Evolutionary conservation across 1,140 invertebrate species (phyloP).

Genomic region (Luehdorfia chinensis): DNA sequence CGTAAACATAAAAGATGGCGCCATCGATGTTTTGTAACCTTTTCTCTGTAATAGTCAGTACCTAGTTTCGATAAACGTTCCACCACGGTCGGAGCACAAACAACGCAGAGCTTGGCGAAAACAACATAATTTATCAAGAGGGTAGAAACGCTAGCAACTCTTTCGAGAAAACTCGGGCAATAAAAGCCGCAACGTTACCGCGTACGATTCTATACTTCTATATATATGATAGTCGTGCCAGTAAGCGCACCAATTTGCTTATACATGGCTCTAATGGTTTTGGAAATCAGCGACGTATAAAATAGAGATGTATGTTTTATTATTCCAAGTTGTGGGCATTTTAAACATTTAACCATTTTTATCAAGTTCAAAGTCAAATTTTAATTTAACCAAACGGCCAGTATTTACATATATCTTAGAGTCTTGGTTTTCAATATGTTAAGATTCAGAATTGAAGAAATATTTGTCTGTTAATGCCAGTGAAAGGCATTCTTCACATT

Average conservation of each 20-base stretch:
- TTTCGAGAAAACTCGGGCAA: conserved; percentile 54
- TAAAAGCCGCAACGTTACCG: conserved; percentile 48
- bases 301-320: conserved; percentile 16
- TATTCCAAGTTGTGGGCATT: too few relatives aligned
- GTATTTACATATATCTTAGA: too few relatives aligned
- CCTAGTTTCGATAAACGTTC: conserved; percentile 36
- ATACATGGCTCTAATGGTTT: conserved; percentile 39
- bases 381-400: too few relatives aligned
- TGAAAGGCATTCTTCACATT: too few relatives aligned
- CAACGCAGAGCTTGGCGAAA: conserved; percentile 58
- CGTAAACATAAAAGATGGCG: conserved; percentile 29
- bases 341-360: too few relatives aligned
- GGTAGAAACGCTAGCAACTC: conserved; percentile 53
- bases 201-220: conserved; percentile 55
- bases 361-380: too few relatives aligned
- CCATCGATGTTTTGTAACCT: conserved; percentile 38
- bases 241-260: conserved; percentile 54
- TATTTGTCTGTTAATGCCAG: too few relatives aligned
- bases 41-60: conserved; percentile 29
- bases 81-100: conserved; percentile 42
- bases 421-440: too few relatives aligned
- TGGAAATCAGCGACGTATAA: conserved; percentile 31
- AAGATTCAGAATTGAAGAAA: too few relatives aligned
- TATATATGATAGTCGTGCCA: conserved; percentile 49
- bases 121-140: conserved; percentile 72